phyloP scores from a whole-genome alignment of 2,888 invertebrate genomes.

The Rutpela maculata region DNA sequence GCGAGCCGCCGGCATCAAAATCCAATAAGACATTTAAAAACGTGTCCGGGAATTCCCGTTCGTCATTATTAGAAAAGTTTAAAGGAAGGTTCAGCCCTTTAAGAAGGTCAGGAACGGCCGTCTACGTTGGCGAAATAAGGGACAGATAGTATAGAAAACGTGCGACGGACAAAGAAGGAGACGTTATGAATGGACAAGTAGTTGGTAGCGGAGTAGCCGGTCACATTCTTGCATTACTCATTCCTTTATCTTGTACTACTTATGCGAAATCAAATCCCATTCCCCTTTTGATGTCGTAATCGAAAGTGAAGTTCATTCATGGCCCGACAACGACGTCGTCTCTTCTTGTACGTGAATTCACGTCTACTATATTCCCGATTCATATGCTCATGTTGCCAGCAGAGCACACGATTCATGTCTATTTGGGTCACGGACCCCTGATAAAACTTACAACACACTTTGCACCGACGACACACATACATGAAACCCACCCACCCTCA shows the following conservation, averaged over 20 bases:
- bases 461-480: conserved; percentile 51
- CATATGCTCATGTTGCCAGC: conserved; percentile 53
- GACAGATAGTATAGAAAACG: conserved; percentile 33
- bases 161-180: conserved; percentile 52
- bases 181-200: conserved; percentile 59
- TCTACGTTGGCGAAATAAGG: conserved; percentile 47
- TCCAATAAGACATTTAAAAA: conserved; percentile 59
- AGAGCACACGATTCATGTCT: conserved; percentile 56
- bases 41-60: conserved; percentile 45
- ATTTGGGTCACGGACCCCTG: conserved; percentile 65
- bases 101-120: conserved; percentile 54
- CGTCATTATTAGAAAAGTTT: conserved; percentile 60
- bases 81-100: conserved; percentile 55
- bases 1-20: conserved; percentile 46
- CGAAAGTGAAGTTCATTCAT: conserved; percentile 65
- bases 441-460: conserved; percentile 60
- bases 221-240: conserved; percentile 58
- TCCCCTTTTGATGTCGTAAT: conserved; percentile 62
- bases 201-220: conserved; percentile 51
- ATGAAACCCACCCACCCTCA: conserved; percentile 40
- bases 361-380: conserved; percentile 56
- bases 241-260: conserved; percentile 60
- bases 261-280: conserved; percentile 65
- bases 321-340: conserved; percentile 53
- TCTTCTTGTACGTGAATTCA: conserved; percentile 56